A percentile compares a stretch with the other conserved stretches of the same genome.
Evolutionary conservation across 2,113 vertebrate genomes (phyloP).

Genomic region (Callipepla californica): DNA sequence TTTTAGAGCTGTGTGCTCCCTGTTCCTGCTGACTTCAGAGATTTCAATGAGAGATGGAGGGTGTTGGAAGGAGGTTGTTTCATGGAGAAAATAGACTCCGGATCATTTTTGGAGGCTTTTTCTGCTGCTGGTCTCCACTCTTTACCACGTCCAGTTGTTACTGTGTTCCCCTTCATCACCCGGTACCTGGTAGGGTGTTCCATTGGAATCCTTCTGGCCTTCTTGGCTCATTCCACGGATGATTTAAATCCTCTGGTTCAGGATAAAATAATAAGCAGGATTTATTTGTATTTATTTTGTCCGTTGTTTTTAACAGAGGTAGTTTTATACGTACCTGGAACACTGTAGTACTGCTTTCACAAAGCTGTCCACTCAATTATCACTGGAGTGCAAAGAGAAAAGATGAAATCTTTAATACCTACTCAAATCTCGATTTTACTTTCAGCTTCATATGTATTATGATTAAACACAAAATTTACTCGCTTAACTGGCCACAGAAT

Average conservation of each 20-base stretch:
- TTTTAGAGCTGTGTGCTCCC: conserved; percentile 15
- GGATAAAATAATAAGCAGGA: not conserved
- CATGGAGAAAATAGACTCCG: not conserved
- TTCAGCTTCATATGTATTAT: not conserved
- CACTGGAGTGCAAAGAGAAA: not conserved
- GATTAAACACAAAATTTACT: not conserved
- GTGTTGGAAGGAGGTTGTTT: conserved; percentile 9
- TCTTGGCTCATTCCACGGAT: too few relatives aligned
- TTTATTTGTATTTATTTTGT: not conserved
- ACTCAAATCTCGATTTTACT: not conserved
- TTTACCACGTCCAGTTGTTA: fast-evolving
- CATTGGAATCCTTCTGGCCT: too few relatives aligned
- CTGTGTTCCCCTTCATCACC: not conserved
- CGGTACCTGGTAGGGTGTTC: fast-evolving
- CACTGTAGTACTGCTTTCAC: not conserved
- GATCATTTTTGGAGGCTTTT: not conserved
- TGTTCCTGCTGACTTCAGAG: conserved; percentile 50
- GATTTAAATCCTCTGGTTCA: not conserved
- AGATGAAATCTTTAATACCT: not conserved
- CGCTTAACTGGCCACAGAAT: not conserved
- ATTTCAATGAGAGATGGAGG: conserved; percentile 61
- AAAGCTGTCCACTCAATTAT: not conserved
- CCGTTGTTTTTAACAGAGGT: not conserved
- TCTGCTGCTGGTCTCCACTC: not conserved
- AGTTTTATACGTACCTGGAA: not conserved